Percentiles rank a stretch among this genome's conserved stretches.
phyloP scores from a whole-genome alignment of 2,888 invertebrate genomes.

The Catocala sponsa region DNA sequence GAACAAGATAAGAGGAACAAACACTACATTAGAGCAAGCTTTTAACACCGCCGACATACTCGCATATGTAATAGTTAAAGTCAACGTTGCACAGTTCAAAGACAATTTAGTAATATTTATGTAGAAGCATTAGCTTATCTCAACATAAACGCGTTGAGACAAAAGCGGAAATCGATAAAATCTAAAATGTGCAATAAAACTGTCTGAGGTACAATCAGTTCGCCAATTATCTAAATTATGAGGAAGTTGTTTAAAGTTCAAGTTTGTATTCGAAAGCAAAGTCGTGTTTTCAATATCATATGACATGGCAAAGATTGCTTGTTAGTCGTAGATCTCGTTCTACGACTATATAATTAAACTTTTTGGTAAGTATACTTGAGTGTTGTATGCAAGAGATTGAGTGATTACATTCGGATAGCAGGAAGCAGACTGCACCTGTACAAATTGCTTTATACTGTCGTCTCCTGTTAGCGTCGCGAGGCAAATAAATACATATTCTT shows the following conservation, averaged over 20 bases:
- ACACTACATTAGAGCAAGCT: constrained; percentile 52
- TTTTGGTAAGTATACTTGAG: neutral
- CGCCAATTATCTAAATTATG: constrained; percentile 15
- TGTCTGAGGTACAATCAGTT: neutral
- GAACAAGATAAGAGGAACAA: constrained; percentile 59
- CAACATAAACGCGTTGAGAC: constrained; percentile 13
- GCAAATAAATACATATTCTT: too few relatives aligned
- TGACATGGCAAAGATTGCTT: too few relatives aligned
- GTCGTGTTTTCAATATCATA: neutral
- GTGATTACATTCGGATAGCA: constrained; percentile 1
- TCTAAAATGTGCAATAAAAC: constrained; percentile 14
- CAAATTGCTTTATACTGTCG: neutral
- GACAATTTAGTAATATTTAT: constrained; percentile 44
- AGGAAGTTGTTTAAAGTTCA: constrained; percentile 10
- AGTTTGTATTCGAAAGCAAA: neutral
- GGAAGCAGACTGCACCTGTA: constrained; percentile 1
- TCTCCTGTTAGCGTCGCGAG: too few relatives aligned
- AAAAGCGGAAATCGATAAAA: constrained; percentile 23
- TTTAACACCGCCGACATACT: constrained; percentile 54
- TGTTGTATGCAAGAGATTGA: neutral
- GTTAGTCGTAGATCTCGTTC: too few relatives aligned
- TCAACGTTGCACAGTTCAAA: constrained; percentile 51
- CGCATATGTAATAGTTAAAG: constrained; percentile 50
- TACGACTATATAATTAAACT: neutral
- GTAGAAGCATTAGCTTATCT: constrained; percentile 33